Base-by-base conservation (phyloP, 2,797 vertebrate species). In the Silurus aristotelis region DNA sequence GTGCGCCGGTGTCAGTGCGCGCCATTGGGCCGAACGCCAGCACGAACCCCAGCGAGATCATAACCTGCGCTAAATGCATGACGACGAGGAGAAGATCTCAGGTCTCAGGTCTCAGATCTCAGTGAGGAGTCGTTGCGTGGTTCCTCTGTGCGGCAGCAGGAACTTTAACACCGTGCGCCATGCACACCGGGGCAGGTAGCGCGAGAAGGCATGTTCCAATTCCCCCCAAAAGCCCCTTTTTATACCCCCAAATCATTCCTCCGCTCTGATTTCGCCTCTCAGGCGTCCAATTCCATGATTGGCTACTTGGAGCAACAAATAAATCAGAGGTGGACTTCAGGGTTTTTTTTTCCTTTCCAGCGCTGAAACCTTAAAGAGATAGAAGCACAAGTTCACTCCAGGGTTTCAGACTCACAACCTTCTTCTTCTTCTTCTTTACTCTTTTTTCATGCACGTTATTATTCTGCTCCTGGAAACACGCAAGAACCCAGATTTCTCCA, bases 201-300 rank as follows among this genome's bases (percentile, higher is more conserved):
- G 81, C 38, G 20, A 64, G 70, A 94, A 96, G 95, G 96, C 96
- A 96, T 96, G 95, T 91, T 93, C 93, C 95, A 96, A 96, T 95
- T 95, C 96, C 95, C 96, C 96, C 81, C 10, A 43, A 92, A 95
- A 93, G 48, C 48, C 48, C 95, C 96, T 97, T 98, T 96, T 98
- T 99, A 99, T 99, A 99, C 96, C 94, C 94, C 95, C 94, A 96
- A 95, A 83, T 63, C 12, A 75, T 97, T 96, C 95, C 95, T 96
- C 95, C 94, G 94, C 95, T 95, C 95, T 96, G 92, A 83, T 83
- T 93, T 96, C 93, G 76, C 58, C 68, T 63, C 63, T 63, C 63
- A 97, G 97, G 96, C 97, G 96, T 97, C 96, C 95, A 95, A 96
- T 92, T 93, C 96, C 89, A 95, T 90, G 97, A 99, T 99, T 99